Base-by-base conservation (phyloP, 2,888 invertebrate genomes). In the Meganola albula region DNA sequence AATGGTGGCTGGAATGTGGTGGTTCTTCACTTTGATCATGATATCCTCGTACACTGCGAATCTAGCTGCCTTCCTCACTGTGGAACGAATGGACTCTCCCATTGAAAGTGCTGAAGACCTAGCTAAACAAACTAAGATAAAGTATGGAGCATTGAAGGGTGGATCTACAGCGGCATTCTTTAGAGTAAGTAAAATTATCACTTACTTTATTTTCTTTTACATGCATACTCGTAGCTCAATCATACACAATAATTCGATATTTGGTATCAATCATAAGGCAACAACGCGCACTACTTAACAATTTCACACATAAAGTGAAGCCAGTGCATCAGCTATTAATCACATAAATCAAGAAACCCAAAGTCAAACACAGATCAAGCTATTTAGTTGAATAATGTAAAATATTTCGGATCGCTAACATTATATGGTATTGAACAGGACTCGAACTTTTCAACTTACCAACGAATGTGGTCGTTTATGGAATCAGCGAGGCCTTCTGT, bases 401-500 rank as follows among this genome's bases (percentile, higher is more conserved):
- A n/a, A n/a, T n/a, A n/a, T n/a, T n/a, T n/a, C n/a, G n/a, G n/a
- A n/a, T n/a, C n/a, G n/a, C n/a, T n/a, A n/a, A n/a, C n/a, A n/a
- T n/a, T n/a, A n/a, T n/a, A n/a, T n/a, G n/a, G 4, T 27, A 3
- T 18, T 10, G 5, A 24, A 24, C 50, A 96, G 94, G 96, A 96
- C 61, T 97, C 98, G 1, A 96, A 97, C 77, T 94, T 97, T 57
- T 92, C 95, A 0, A 95, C 95, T 5, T 98, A 98, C 78, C 93
- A 96, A 74, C 88, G 94, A 21, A 98, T 99, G 97, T 98, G 97
- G 95, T 92, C 94, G 0, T 93, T 94, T 56, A 99, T 98, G 98
- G 92, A 91, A 55, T 93, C 94, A 1, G 92, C 95, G 3, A 88
- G 93, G 24, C 97, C 98, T 0, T 89, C 92, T 0, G 96, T 98